These are phyloP conservation scores for Poeciliopsis prolifica DNA, from an alignment of 2,113 vertebrate genomes.

Conservation along the genomic window DNA sequence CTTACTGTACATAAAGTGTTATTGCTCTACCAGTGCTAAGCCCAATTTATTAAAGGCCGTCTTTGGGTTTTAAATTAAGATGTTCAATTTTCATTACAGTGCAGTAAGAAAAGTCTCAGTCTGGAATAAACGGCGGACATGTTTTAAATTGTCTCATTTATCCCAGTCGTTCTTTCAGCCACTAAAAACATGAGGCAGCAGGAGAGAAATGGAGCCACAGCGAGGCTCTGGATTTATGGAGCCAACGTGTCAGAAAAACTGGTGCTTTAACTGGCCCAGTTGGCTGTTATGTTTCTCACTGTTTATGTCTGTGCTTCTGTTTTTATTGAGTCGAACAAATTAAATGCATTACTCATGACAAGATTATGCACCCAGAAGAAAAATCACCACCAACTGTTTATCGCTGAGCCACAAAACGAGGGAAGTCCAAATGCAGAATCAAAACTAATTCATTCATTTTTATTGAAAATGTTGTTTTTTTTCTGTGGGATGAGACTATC, in stretches of 20 bases:
- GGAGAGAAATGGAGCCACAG: background rate
- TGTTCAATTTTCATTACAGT: background rate
- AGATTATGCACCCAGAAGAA: background rate
- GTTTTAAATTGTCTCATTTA: background rate
- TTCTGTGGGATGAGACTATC: too few species aligned
- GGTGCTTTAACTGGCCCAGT: background rate
- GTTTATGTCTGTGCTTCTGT: background rate
- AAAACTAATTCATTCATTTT: background rate
- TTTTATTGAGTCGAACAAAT: background rate
- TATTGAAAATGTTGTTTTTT: background rate
- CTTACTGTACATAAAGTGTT: background rate
- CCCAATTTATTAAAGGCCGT: background rate
- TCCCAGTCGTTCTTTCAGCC: background rate
- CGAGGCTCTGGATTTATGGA: background rate
- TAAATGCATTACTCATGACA: background rate
- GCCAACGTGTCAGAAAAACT: background rate
- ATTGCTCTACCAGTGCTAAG: background rate
- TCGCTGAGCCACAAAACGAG: background rate
- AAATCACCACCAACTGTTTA: background rate
- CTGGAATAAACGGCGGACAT: background rate
- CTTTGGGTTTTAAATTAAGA: background rate
- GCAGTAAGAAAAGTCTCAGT: background rate
- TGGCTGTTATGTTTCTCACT: background rate
- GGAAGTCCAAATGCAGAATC: background rate
- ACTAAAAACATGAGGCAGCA: background rate